Evolutionary conservation across 2,888 invertebrate species (phyloP).

Genomic region (Euclidia mi): DNA sequence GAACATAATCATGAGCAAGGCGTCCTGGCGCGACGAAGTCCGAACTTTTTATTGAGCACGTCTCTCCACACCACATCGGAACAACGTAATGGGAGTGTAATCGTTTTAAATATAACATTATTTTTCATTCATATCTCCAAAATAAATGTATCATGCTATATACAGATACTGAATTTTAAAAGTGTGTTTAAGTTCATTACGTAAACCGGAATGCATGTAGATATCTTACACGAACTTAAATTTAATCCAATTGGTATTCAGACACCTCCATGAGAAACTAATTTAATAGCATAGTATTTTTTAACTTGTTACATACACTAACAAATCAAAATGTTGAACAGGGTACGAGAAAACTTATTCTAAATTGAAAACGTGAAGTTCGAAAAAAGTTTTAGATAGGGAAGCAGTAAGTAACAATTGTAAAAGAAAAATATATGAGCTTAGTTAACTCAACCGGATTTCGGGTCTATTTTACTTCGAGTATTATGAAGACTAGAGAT

Average conservation of each 20-base stretch:
- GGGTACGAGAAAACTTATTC: slow-evolving; percentile 3
- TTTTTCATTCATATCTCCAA: too few species aligned
- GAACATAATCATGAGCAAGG: too few species aligned
- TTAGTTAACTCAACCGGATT: background rate
- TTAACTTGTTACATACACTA: background rate
- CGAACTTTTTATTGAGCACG: too few species aligned
- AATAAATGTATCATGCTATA: too few species aligned
- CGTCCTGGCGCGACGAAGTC: too few species aligned
- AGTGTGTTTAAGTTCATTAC: too few species aligned
- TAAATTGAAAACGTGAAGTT: slow-evolving; percentile 3
- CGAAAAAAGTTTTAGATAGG: background rate
- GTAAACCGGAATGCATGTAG: too few species aligned
- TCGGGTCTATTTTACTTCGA: background rate
- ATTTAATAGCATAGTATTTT: slow-evolving; percentile 7
- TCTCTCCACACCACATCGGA: too few species aligned
- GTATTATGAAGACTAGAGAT: background rate
- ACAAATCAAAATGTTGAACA: slow-evolving; percentile 4
- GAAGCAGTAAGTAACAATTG: slow-evolving; percentile 1
- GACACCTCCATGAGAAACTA: background rate
- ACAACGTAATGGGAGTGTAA: too few species aligned
- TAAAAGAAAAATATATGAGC: slow-evolving; percentile 4
- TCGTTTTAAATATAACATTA: too few species aligned
- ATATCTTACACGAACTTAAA: too few species aligned
- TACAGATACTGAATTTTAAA: too few species aligned
- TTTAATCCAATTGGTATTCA: background rate